Base-by-base conservation (phyloP, 2,888 invertebrate species). In the Campopleginae sp. region DNA sequence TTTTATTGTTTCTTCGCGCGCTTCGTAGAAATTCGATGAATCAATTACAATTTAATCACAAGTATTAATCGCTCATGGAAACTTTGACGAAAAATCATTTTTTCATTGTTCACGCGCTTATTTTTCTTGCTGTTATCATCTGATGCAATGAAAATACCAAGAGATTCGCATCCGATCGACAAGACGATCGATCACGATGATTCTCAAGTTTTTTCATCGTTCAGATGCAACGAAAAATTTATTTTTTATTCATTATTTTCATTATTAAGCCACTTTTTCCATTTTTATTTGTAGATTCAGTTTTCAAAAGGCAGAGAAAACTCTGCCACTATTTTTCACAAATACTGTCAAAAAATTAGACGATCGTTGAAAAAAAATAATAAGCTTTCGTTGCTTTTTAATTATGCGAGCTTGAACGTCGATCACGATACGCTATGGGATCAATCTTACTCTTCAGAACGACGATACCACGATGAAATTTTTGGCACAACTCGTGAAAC, bases 401-500 rank as follows among this genome's bases (percentile, higher is more conserved):
- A n/a, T n/a, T n/a, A n/a, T n/a, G n/a, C n/a, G n/a, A n/a, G n/a
- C n/a, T n/a, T n/a, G n/a, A n/a, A n/a, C n/a, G n/a, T n/a, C n/a
- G n/a, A n/a, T n/a, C n/a, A 66, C 82, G 8, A 54, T 65, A 65
- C 14, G 44, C 31, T 10, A 44, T 33, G 19, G 31, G 58, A 42
- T 38, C 46, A 14, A 31, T 77, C 90, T 91, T 89, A 91, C 91
- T 66, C 88, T 87, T 90, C 0, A 88, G 63, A 0, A 88, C 68
- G 38, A 83, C 85, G 19, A 88, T 87, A 44, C 88, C 83, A 7
- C 88, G 87, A 27, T 90, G 90, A 27, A 93, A 79, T 82, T 88
- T 92, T 75, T 83, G 88, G 83, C 87, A 90, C 27, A 92, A 58
- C 42, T 88, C 84, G 42, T 88, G 90, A 84, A 93, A 92, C 92